Conservation (phyloP, 2,888 invertebrate species). For the Lumbricus terrestris region DNA sequence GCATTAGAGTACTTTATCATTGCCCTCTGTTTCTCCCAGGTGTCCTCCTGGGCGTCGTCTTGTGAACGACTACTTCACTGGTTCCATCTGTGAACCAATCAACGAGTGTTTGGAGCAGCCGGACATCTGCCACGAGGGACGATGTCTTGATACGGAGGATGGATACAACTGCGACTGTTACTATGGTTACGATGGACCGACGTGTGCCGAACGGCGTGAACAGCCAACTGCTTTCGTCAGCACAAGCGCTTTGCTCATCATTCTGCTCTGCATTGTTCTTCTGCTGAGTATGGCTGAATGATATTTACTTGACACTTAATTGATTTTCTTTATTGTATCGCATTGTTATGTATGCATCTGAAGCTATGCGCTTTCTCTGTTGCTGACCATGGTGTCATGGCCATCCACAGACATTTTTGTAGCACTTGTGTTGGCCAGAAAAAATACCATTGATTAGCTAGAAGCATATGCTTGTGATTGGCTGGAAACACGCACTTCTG, state of each 20-base stretch:
- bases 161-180: conserved; percentile 78
- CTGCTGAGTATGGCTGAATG: conserved; percentile 81
- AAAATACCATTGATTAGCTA: no score
- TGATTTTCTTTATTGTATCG: not conserved
- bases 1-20: not conserved
- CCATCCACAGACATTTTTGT: no score
- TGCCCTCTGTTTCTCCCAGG: conserved; percentile 62
- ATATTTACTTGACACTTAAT: not conserved
- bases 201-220: conserved; percentile 50
- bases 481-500: no score
- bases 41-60: conserved; percentile 72
- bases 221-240: conserved; percentile 28
- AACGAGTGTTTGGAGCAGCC: conserved; percentile 60
- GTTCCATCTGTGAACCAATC: conserved; percentile 60
- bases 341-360: not conserved
- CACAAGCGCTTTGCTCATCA: conserved; percentile 86
- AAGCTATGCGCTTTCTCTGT: not conserved
- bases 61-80: conserved; percentile 64
- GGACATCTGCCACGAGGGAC: conserved; percentile 34
- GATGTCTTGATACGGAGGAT: conserved; percentile 36
- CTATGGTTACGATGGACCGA: conserved; percentile 84
- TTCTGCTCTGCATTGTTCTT: conserved; percentile 92
- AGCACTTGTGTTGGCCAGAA: no score
- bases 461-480: no score
- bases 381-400: no score